Percentiles rank a stretch among this genome's conserved stretches.
Evolutionary conservation across 1,140 invertebrate genomes (phyloP).

Genomic region (Drosophila bocqueti): DNA sequence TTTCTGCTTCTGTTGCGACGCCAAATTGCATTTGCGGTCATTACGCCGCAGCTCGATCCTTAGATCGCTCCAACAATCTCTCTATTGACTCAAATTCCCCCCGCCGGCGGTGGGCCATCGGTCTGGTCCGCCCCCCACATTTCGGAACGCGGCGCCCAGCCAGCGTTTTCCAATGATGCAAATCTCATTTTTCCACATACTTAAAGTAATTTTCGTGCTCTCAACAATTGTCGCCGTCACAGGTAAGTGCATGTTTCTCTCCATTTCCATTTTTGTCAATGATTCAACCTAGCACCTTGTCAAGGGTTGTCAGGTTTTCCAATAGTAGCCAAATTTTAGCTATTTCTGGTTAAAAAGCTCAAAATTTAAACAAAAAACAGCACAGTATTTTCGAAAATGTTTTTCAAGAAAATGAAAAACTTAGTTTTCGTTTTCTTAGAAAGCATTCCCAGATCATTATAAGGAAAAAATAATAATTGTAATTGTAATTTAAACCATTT

Average conservation of each 20-base stretch:
- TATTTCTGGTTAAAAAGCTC: background rate
- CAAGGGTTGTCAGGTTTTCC: slow-evolving; percentile 12
- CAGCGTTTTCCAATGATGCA: slow-evolving; percentile 68
- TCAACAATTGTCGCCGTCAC: slow-evolving; percentile 84
- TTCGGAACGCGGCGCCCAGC: slow-evolving; percentile 23
- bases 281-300: background rate
- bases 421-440: background rate
- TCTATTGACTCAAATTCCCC: slow-evolving; percentile 17
- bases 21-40: slow-evolving; percentile 73
- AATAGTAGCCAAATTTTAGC: background rate
- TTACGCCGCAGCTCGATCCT: slow-evolving; percentile 70
- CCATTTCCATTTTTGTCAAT: background rate
- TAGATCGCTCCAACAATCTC: slow-evolving; percentile 39
- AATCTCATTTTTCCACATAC: slow-evolving; percentile 66
- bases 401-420: background rate
- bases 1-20: slow-evolving; percentile 75
- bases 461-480: too few relatives aligned
- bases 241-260: slow-evolving; percentile 56
- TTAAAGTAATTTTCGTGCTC: slow-evolving; percentile 85
- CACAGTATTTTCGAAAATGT: too few relatives aligned
- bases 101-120: slow-evolving; percentile 17
- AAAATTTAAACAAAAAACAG: background rate
- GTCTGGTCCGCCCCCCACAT: slow-evolving; percentile 14
- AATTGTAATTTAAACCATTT: too few relatives aligned
- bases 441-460: background rate